Evolutionary conservation across 1,140 invertebrate genomes (phyloP), one percentile per base, ranked within the genome.

Genomic region (Plutomurus gul): DNA sequence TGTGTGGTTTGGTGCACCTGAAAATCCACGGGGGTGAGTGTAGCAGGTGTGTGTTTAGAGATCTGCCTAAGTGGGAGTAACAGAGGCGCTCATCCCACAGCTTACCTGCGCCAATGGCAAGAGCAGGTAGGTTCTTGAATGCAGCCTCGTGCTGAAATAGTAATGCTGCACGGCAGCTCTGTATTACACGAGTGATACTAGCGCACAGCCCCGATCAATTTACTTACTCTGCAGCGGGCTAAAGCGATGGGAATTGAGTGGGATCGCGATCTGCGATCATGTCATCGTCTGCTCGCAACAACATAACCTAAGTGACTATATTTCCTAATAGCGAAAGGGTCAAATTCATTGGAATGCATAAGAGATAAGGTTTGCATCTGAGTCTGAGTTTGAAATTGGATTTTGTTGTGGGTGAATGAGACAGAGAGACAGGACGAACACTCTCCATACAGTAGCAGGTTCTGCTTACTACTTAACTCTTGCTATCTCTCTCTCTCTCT

Each of bases 381-480:
- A 76, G 75, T 76, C 75, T 76, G 30, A 51, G 27, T 76, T 76
- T 60, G 33, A 76, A 74, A 74, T 74, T 74, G 72, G 72, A 74
- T 74, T 74, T 74, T 74, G 27, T 46, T 74, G 36, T 74, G 36
- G 72, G 40, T 46, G 43, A 72, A 72, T 72, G 70, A 46, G 39
- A 46, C 20, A 47, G 16, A 33, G 27, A 6, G 6, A n/a, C n/a
- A n/a, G n/a, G n/a, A n/a, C n/a, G n/a, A n/a, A n/a, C n/a, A n/a
- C n/a, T n/a, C n/a, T n/a, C n/a, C n/a, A n/a, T n/a, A n/a, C n/a
- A n/a, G n/a, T n/a, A n/a, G n/a, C n/a, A n/a, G n/a, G n/a, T n/a
- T n/a, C n/a, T n/a, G n/a, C n/a, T n/a, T n/a, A n/a, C n/a, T n/a
- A n/a, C n/a, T n/a, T n/a, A n/a, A n/a, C n/a, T n/a, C n/a, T n/a